Conservation (phyloP, 2,888 invertebrate species). For the Diaphora mendica region DNA sequence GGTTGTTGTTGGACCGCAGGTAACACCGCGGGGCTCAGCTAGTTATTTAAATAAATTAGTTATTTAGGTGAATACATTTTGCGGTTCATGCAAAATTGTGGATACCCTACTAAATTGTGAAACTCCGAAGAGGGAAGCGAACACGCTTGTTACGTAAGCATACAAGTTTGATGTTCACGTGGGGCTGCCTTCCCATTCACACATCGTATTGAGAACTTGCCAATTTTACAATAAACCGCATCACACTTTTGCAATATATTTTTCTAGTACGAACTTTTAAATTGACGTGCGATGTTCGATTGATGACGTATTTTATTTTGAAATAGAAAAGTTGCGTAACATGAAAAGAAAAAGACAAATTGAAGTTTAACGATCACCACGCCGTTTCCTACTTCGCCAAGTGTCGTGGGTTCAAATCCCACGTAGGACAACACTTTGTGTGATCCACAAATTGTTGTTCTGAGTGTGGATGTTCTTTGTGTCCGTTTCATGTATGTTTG, state of each 20-base stretch:
- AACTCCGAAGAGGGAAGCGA: slow-evolving; percentile 52
- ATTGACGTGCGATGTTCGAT: not conserved
- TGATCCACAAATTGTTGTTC: too few relatives aligned
- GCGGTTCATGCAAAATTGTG: slow-evolving; percentile 20
- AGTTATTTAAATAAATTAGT: too few relatives aligned
- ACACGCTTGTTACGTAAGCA: slow-evolving; percentile 40
- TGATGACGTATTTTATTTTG: not conserved
- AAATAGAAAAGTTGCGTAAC: not conserved
- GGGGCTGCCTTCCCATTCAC: slow-evolving; percentile 37
- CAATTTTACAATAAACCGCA: slow-evolving; percentile 18
- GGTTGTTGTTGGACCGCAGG: too few relatives aligned
- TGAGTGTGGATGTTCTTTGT: too few relatives aligned
- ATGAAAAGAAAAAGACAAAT: not conserved
- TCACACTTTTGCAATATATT: slow-evolving; percentile 9
- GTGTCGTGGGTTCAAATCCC: too few relatives aligned
- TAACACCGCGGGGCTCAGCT: too few relatives aligned
- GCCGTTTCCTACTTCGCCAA: too few relatives aligned
- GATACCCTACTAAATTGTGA: slow-evolving; percentile 48
- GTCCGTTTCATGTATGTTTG: too few relatives aligned
- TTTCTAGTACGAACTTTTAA: slow-evolving; percentile 1
- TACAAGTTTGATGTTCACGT: slow-evolving; percentile 32
- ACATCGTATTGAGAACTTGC: slow-evolving; percentile 27
- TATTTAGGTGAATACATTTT: too few relatives aligned
- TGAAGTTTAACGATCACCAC: too few relatives aligned
- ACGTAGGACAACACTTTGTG: too few relatives aligned